These are phyloP conservation scores for Megastigmus dorsalis DNA, from an alignment of 2,888 invertebrate genomes.

Conservation along the genomic window DNA sequence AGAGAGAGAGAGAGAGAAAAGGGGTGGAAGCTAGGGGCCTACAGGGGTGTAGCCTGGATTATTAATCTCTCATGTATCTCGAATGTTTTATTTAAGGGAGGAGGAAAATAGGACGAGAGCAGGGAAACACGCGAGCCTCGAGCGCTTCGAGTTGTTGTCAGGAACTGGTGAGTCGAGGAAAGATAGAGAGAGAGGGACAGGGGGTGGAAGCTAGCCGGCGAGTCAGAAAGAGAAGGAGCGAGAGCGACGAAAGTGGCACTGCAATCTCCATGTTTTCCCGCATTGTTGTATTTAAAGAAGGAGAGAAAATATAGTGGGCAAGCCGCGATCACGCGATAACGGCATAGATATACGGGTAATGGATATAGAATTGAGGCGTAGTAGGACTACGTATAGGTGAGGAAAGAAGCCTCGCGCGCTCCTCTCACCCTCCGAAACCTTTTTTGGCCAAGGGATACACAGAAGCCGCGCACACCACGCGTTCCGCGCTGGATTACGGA, in stretches of 20 bases:
- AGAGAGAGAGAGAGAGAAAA: background rate
- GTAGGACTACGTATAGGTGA: background rate
- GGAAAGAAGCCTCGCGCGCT: background rate
- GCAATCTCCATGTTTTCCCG: slow-evolving; percentile 21
- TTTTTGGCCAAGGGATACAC: background rate
- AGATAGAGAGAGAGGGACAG: background rate
- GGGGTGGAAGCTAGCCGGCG: no score
- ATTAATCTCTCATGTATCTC: slow-evolving; percentile 55
- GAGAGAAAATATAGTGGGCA: slow-evolving; percentile 37
- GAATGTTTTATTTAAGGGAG: slow-evolving; percentile 57
- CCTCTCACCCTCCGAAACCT: no score
- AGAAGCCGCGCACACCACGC: background rate
- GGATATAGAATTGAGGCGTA: slow-evolving; percentile 2
- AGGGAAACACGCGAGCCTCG: slow-evolving; percentile 39
- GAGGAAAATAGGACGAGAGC: slow-evolving; percentile 45
- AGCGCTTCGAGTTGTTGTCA: background rate
- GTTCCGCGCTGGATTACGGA: background rate
- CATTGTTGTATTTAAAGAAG: slow-evolving; percentile 18
- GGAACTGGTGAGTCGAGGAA: background rate
- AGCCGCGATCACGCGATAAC: slow-evolving; percentile 49
- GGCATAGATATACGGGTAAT: slow-evolving; percentile 1
- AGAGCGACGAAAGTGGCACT: slow-evolving; percentile 11
- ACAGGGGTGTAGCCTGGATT: slow-evolving; percentile 29
- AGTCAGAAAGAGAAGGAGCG: background rate
- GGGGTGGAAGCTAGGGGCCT: background rate